Evolutionary conservation across 2,797 vertebrate genomes (phyloP), one percentile per base, ranked within the genome.

Genomic region (Chaenodraco wilsoni): DNA sequence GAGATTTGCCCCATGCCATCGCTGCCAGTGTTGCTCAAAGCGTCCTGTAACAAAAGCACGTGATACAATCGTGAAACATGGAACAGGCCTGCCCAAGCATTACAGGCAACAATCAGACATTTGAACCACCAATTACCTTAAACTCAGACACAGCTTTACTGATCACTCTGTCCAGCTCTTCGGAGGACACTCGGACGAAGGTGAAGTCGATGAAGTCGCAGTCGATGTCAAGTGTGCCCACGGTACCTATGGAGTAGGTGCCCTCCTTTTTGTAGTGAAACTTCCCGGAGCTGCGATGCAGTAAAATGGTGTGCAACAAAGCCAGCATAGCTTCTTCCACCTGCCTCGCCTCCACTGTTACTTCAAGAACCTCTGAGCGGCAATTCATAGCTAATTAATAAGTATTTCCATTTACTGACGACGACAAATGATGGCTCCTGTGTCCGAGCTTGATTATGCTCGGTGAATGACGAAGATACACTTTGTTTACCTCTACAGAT

Each of bases 251-350:
- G 83, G 97, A 99, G 89, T 99, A 99, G 56, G 97, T 99, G 50
- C 98, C 98, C 81, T 99, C 98, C 83, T 99, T 98, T 88, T 99
- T 99, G 91, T 99, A 99, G 91, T 99, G 98, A 84, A 99, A 99
- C 78, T 99, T 99, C 14, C 98, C 98, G 0, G 98, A 98, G 94
- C 97, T 99, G 77, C 98, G 96, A 81, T 99, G 98, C 74, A 99
- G 91, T 5, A 99, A 93, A 56, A 99, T 91, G 0, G 98, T 98
- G 93, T 99, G 98, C 48, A 99, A 87, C 82, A 99, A 78, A 0
- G 96, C 95, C 83, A 99, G 81, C 95, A 98, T 95, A 16, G 98
- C 95, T 75, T 99, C 98, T 73, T 99, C 98, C 65, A 99, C 96
- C 94, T 99, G 98, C 74, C 97, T 94, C 2, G 95, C 95, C 92